Conservation (phyloP, 2,113 vertebrate species). For the Poecilia latipinna region DNA sequence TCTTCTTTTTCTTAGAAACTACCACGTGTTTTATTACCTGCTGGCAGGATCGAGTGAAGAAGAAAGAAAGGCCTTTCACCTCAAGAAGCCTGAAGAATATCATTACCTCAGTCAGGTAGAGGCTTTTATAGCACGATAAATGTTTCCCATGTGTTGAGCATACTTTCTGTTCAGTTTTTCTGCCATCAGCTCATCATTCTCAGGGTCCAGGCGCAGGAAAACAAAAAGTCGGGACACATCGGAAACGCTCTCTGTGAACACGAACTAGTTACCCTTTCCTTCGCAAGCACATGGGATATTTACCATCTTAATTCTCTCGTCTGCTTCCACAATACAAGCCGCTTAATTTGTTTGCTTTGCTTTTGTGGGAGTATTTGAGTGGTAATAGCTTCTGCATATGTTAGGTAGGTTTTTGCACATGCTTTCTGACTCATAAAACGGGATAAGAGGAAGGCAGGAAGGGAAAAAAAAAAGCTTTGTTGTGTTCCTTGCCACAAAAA, state of each 20-base stretch:
- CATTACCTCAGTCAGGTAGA: slow-evolving; percentile 97
- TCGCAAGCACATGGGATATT: not conserved
- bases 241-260: slow-evolving; percentile 52
- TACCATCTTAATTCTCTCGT: not conserved
- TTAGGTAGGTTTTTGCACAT: not conserved
- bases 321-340: slow-evolving; percentile 1
- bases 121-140: not conserved
- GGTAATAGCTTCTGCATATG: not conserved
- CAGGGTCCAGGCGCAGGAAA: slow-evolving; percentile 55
- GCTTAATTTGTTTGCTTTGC: not conserved
- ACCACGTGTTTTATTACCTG: slow-evolving; percentile 99
- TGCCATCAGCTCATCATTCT: slow-evolving; percentile 30
- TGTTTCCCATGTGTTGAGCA: not conserved
- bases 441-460: too few relatives aligned
- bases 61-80: slow-evolving; percentile 91
- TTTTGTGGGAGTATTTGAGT: not conserved
- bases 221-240: slow-evolving; percentile 29
- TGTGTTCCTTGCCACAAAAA: not conserved
- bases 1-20: slow-evolving; percentile 86
- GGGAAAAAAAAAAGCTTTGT: not conserved
- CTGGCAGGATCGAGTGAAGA: slow-evolving; percentile 96
- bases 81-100: slow-evolving; percentile 94
- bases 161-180: not conserved
- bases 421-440: not conserved
- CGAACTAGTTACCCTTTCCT: slow-evolving; percentile 12